Evolutionary conservation across 2,797 vertebrate species (phyloP).

Genomic region (Neostethus bicornis): DNA sequence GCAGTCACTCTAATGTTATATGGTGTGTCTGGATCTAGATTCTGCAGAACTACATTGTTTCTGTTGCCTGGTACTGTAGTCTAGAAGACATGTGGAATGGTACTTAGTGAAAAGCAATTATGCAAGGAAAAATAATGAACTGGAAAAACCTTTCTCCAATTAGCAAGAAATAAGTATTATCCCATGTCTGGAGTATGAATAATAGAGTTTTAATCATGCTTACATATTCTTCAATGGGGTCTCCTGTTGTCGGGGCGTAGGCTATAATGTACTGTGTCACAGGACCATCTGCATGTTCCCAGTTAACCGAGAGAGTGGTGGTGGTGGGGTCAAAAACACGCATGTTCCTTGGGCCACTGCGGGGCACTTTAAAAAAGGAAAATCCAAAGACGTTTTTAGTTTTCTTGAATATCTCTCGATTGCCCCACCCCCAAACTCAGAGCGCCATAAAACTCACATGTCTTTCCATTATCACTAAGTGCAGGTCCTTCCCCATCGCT

Average conservation of each 20-base stretch:
- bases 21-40: slow-evolving; percentile 90
- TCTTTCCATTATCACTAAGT: slow-evolving; percentile 83
- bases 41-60: slow-evolving; percentile 90
- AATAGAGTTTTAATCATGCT: slow-evolving; percentile 56
- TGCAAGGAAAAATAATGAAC: neutral
- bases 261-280: slow-evolving; percentile 93
- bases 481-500: slow-evolving; percentile 90
- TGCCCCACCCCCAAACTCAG: no score
- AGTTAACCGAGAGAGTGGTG: slow-evolving; percentile 91
- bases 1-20: slow-evolving; percentile 94
- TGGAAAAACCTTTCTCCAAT: neutral
- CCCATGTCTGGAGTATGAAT: neutral
- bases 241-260: slow-evolving; percentile 91
- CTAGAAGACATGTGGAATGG: slow-evolving; percentile 67
- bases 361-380: slow-evolving; percentile 83
- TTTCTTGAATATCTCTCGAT: no score
- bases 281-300: slow-evolving; percentile 93
- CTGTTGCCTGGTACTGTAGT: slow-evolving; percentile 91
- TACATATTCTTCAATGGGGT: slow-evolving; percentile 96
- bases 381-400: no score
- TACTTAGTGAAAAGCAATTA: neutral
- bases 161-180: neutral
- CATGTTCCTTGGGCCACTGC: slow-evolving; percentile 91
- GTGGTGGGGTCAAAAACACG: slow-evolving; percentile 92
- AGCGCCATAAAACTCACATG: slow-evolving; percentile 81